Percentiles rank a stretch among this genome's conserved stretches.
Conservation (phyloP, 1,140 invertebrate species). For the Orius laevigatus region DNA sequence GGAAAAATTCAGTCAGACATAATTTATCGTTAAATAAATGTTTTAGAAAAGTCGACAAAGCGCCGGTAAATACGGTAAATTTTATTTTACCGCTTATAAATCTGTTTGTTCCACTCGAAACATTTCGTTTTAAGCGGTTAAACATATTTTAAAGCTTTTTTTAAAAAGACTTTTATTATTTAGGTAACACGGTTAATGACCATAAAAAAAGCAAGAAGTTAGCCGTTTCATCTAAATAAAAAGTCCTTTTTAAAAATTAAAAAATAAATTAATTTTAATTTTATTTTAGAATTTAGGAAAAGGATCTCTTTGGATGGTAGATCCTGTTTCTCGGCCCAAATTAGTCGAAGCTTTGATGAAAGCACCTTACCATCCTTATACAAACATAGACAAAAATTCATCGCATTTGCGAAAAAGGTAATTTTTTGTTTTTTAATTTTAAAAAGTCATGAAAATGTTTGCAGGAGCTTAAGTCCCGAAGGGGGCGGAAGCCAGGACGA, state of each 20-base stretch:
- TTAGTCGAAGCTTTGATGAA: conserved; percentile 67
- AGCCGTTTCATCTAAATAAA: no score
- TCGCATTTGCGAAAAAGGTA: conserved; percentile 4
- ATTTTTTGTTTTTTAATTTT: background rate
- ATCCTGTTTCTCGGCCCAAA: conserved; percentile 72
- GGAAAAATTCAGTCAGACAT: conserved; percentile 95
- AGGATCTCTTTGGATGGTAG: conserved; percentile 88
- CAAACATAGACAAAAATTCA: conserved; percentile 28
- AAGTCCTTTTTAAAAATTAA: no score
- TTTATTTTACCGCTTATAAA: no score
- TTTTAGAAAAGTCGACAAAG: conserved; percentile 89
- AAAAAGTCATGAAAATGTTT: background rate
- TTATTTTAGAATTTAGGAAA: conserved; percentile 64
- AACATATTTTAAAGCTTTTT: no score
- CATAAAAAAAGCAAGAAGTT: no score
- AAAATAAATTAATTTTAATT: no score
- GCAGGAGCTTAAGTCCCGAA: conserved; percentile 1
- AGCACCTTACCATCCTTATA: conserved; percentile 63
- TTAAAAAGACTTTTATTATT: no score
- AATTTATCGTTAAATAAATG: conserved; percentile 93
- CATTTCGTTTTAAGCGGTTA: no score
- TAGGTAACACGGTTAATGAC: no score
- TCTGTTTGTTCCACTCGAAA: no score
- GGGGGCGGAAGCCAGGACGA: conserved; percentile 16
- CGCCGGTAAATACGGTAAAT: conserved; percentile 41